These are phyloP conservation scores for Drosophila flavopinicola DNA, from an alignment of 2,888 invertebrate species.

Conservation along the genomic window DNA sequence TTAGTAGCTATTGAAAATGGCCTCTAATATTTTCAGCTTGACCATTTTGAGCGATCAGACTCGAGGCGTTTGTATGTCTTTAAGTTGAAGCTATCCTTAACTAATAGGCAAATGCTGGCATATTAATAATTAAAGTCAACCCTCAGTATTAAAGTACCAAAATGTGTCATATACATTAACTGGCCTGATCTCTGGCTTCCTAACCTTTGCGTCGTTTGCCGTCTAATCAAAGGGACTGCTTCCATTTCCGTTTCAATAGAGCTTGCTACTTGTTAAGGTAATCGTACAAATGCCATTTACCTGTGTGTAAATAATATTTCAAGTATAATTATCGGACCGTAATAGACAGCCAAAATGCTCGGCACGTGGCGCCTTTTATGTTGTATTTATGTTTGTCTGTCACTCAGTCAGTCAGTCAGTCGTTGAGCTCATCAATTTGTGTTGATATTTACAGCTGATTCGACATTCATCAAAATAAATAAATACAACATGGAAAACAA, in stretches of 20 bases:
- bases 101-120: no score
- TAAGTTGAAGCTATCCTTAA: no score
- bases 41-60: no score
- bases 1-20: no score
- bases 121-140: no score
- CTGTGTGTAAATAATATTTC: constrained; percentile 28
- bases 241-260: constrained; percentile 20
- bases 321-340: constrained; percentile 26
- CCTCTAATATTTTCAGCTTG: no score
- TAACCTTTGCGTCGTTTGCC: background rate
- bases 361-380: constrained; percentile 14
- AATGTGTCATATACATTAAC: background rate
- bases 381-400: constrained; percentile 1
- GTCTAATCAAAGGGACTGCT: constrained; percentile 11
- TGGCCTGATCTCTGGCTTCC: background rate
- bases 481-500: constrained; percentile 50
- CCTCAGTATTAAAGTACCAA: no score
- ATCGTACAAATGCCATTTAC: constrained; percentile 13
- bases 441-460: constrained; percentile 44
- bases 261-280: constrained; percentile 5
- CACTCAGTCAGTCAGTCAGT: background rate
- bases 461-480: constrained; percentile 48
- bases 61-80: no score
- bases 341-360: constrained; percentile 9
- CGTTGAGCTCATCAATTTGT: constrained; percentile 17